A percentile compares a stretch with the other conserved stretches of the same genome.
Conservation (phyloP, 2,113 vertebrate genomes). For the Gallinago undulata region DNA sequence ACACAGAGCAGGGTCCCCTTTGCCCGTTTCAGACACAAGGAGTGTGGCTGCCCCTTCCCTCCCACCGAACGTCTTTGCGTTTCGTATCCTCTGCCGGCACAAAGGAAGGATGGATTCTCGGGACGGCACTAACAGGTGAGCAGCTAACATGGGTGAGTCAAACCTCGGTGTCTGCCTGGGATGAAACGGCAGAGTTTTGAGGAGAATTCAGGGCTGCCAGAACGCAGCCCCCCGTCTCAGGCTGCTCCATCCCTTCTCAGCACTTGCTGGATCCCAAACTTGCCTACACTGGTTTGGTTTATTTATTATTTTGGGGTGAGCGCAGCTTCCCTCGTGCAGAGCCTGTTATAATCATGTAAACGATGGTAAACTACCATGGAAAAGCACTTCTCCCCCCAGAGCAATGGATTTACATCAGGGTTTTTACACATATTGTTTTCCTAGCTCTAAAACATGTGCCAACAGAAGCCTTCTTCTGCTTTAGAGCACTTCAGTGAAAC, state of each 20-base stretch:
- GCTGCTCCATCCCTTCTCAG: neutral
- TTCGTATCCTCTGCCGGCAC: accelerated
- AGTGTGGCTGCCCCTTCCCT: neutral
- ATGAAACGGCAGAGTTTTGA: neutral
- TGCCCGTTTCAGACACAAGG: neutral
- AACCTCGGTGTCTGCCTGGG: neutral
- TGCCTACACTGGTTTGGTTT: slow-evolving; percentile 26
- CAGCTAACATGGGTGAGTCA: accelerated
- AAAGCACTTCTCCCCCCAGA: slow-evolving; percentile 12
- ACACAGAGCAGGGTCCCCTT: neutral
- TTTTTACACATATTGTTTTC: neutral
- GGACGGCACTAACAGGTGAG: accelerated
- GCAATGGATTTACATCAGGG: slow-evolving; percentile 11
- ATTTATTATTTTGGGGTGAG: slow-evolving; percentile 23
- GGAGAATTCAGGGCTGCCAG: neutral
- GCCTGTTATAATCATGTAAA: neutral
- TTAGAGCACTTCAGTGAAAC: neutral
- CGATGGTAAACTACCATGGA: neutral
- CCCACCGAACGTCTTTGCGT: neutral
- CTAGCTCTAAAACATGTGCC: neutral
- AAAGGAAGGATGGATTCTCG: neutral
- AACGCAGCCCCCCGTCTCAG: accelerated
- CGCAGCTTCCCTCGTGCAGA: neutral
- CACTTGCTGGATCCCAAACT: neutral
- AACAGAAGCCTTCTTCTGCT: slow-evolving; percentile 14